These are phyloP conservation scores for Leucosticte australis DNA, from an alignment of 2,113 vertebrate genomes.

Conservation along the genomic window DNA sequence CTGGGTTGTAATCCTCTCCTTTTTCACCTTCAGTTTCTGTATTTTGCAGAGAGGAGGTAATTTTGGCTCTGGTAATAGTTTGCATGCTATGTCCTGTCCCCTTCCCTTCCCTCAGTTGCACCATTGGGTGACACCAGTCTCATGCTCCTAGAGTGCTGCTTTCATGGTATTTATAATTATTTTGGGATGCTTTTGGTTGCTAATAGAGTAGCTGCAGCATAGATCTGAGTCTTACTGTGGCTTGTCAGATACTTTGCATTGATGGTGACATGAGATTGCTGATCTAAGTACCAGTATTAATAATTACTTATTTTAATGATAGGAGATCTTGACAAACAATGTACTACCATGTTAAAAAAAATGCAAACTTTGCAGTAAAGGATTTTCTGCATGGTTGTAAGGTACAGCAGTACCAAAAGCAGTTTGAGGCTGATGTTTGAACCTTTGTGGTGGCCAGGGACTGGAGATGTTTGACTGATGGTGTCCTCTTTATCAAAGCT, in stretches of 20 bases:
- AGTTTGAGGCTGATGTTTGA: background rate
- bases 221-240: background rate
- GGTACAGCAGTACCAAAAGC: background rate
- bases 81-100: background rate
- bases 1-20: background rate
- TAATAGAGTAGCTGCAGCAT: background rate
- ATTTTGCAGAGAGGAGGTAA: background rate
- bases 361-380: fast-evolving
- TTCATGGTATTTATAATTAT: background rate
- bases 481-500: background rate
- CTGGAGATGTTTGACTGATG: background rate
- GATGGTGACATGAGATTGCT: background rate
- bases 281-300: background rate
- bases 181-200: background rate
- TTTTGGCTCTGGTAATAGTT: background rate
- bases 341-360: background rate
- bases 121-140: background rate
- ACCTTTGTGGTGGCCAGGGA: background rate
- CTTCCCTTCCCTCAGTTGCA: background rate
- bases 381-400: background rate
- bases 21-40: background rate
- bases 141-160: background rate
- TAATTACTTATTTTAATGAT: background rate
- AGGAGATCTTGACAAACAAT: background rate
- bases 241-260: background rate